These are phyloP conservation scores for Panagrolaimus sp. DNA, from an alignment of 1,140 invertebrate species.

Conservation along the genomic window DNA sequence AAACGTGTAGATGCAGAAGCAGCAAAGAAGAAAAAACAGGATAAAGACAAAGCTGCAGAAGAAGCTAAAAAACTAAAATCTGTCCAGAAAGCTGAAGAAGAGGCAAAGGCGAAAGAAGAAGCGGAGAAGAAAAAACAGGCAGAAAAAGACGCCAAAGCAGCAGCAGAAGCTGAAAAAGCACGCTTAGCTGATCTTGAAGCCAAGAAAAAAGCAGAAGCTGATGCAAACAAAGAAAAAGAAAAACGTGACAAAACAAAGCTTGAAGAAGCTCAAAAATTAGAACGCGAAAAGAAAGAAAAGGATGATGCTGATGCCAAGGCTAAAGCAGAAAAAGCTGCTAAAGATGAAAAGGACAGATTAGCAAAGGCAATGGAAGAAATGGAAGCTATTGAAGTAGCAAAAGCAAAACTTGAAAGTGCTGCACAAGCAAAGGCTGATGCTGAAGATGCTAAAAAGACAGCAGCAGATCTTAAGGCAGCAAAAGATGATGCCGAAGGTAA, in stretches of 20 bases:
- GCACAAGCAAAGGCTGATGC: constrained; percentile 1
- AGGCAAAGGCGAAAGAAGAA: neutral
- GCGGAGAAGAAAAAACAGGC: neutral
- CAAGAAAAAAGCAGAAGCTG: constrained; percentile 15
- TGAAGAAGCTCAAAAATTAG: neutral
- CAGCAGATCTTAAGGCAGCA: neutral
- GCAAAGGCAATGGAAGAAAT: neutral
- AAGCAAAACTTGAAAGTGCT: neutral
- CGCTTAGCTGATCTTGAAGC: neutral
- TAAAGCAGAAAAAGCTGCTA: neutral
- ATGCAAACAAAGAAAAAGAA: constrained; percentile 17
- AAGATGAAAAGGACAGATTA: neutral
- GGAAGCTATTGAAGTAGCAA: neutral
- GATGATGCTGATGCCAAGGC: constrained; percentile 10
- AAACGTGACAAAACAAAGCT: constrained; percentile 6
- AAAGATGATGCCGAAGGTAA: neutral
- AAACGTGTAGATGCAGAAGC: neutral
- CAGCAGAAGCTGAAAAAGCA: neutral
- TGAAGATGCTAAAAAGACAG: neutral
- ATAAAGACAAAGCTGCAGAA: neutral
- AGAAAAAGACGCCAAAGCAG: neutral
- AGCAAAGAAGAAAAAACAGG: neutral
- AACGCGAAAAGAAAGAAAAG: constrained; percentile 6
- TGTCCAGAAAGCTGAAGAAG: neutral
- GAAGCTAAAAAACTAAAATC: neutral